phyloP scores from a whole-genome alignment of 2,113 vertebrate genomes.

The Trochalopteron elliotii region DNA sequence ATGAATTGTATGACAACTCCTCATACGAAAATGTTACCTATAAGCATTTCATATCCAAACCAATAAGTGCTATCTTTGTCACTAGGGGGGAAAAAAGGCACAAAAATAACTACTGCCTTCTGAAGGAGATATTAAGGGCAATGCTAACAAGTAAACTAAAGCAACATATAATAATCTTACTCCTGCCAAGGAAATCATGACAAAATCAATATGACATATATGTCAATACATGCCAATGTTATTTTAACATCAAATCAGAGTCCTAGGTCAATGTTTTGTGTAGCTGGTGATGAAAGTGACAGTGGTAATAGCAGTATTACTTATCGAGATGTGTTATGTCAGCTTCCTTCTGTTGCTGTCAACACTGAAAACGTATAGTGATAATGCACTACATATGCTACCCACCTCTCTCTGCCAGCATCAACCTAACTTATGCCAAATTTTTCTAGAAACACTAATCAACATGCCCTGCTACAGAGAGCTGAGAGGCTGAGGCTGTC shows the following conservation, averaged over 20 bases:
- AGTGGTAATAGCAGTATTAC: neutral
- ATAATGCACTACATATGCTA: slow-evolving; percentile 21
- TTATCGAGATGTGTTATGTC: slow-evolving; percentile 15
- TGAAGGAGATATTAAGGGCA: neutral
- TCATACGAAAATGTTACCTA: neutral
- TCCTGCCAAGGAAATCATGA: neutral
- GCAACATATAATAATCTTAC: neutral
- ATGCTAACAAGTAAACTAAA: neutral
- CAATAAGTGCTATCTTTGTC: neutral
- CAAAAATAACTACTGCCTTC: neutral
- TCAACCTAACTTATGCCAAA: slow-evolving; percentile 29
- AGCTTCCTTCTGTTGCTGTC: slow-evolving; percentile 32
- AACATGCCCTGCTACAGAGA: neutral
- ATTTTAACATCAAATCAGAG: slow-evolving; percentile 25
- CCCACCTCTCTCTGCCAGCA: neutral
- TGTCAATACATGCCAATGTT: slow-evolving; percentile 6
- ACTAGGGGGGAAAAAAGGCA: neutral
- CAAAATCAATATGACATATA: neutral
- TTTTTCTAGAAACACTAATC: slow-evolving; percentile 38
- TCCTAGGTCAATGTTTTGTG: neutral
- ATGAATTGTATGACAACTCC: neutral
- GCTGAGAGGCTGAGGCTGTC: neutral
- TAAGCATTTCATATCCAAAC: neutral
- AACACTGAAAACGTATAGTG: neutral
- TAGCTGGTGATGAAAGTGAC: slow-evolving; percentile 31